Evolutionary conservation across 1,140 invertebrate genomes (phyloP), one percentile per base, ranked within the genome.

Genomic region (Drosophila orena): DNA sequence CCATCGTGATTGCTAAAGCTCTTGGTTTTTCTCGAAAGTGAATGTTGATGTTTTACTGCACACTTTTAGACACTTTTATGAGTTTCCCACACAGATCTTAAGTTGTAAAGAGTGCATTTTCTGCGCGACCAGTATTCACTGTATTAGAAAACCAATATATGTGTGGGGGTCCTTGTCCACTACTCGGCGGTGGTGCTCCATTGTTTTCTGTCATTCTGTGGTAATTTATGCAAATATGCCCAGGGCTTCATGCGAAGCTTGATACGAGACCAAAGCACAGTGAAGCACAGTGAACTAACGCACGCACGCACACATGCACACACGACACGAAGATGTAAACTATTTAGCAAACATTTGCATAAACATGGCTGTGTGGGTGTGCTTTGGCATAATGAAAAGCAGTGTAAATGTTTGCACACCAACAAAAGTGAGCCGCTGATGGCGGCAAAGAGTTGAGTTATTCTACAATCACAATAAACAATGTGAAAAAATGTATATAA

Each of bases 331-430:
- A 47, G 64, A 76, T 76, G 46, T 68, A 77, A 77, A 77, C 62
- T 77, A 77, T 76, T 77, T 77, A 47, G 64, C 62, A 77, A 76
- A 70, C 40, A 69, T 77, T 76, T 77, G 62, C 64, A 61, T 61
- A 70, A 68, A 77, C 65, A 70, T 62, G 65, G 12, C 37, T 38
- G 37, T 38, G 37, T 38, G 37, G 38, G 35, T 77, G 56, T 75
- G 71, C 42, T 52, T 47, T 55, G 62, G 64, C 73, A 77, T 69
- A 77, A 76, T 77, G 76, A 69, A 77, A 77, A 70, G 56, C 64
- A 24, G 15, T 61, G 30, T 44, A 76, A 76, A 76, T 76, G 76
- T 75, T 44, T 47, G 56, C 68, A 40, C 56, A 34, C 55, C 46
- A 34, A 53, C 55, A 44, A 61, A 72, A 61, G 46, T 47, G 47